Percentiles rank a stretch among this genome's conserved stretches.
Evolutionary conservation across 1,140 invertebrate species (phyloP).

Genomic region (Sweltsa coloradensis): DNA sequence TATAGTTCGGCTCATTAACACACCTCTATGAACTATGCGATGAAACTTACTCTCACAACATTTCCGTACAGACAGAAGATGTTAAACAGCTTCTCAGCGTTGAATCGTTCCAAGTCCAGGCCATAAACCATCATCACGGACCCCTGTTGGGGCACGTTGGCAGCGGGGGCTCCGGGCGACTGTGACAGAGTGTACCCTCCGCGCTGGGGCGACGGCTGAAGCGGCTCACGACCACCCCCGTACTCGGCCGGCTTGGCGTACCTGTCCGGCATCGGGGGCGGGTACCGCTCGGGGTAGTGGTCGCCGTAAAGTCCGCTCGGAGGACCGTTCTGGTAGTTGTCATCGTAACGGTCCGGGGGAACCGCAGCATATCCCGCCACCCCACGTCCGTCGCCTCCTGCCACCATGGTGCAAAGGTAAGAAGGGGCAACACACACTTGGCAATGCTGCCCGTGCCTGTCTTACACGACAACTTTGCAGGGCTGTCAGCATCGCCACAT

Average conservation of each 20-base stretch:
- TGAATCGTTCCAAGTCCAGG: slow-evolving; percentile 82
- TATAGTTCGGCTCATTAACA: not conserved
- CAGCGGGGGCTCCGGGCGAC: slow-evolving; percentile 27
- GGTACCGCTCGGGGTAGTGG: slow-evolving; percentile 34
- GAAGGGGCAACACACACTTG: not conserved
- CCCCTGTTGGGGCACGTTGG: slow-evolving; percentile 49
- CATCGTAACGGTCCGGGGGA: slow-evolving; percentile 36
- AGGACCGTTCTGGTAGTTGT: slow-evolving; percentile 34
- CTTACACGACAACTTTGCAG: no score
- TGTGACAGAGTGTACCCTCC: slow-evolving; percentile 33
- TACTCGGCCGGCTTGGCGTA: slow-evolving; percentile 34
- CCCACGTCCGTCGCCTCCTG: slow-evolving; percentile 11
- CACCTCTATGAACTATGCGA: not conserved
- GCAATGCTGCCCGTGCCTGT: no score
- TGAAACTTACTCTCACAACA: slow-evolving; percentile 77
- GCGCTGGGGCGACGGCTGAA: slow-evolving; percentile 31
- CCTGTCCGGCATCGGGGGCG: slow-evolving; percentile 10
- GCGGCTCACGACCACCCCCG: slow-evolving; percentile 31
- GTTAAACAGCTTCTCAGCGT: slow-evolving; percentile 96
- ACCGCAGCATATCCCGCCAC: not conserved
- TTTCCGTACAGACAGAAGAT: slow-evolving; percentile 98
- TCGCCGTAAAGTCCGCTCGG: slow-evolving; percentile 30
- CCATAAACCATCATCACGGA: slow-evolving; percentile 98
- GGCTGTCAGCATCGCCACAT: no score
- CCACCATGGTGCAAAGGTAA: slow-evolving; percentile 14